These are phyloP conservation scores for Ennomos erosarius DNA, from an alignment of 2,888 invertebrate genomes.

Conservation along the genomic window DNA sequence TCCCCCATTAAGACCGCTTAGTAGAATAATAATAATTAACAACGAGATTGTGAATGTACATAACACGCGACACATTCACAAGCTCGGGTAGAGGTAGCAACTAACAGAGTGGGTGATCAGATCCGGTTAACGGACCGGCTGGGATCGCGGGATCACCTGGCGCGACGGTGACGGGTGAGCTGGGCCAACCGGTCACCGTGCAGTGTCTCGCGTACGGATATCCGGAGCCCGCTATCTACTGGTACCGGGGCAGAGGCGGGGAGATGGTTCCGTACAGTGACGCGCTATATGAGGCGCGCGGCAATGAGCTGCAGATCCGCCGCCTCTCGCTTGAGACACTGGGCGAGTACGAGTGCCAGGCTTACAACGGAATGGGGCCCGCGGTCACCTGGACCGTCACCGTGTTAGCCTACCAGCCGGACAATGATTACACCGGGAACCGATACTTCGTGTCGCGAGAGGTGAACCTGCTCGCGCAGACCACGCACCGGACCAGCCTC, in stretches of 20 bases:
- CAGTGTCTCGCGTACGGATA: slow-evolving; percentile 93
- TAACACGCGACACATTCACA: slow-evolving; percentile 45
- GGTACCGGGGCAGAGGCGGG: slow-evolving; percentile 92
- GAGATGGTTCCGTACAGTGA: slow-evolving; percentile 90
- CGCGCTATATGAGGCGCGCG: slow-evolving; percentile 89
- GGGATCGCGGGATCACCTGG: slow-evolving; percentile 89
- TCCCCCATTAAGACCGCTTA: slow-evolving; percentile 51
- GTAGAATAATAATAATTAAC: slow-evolving; percentile 55
- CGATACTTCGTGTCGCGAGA: slow-evolving; percentile 52
- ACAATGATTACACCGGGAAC: slow-evolving; percentile 70
- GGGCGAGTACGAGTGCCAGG: slow-evolving; percentile 95
- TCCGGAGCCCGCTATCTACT: slow-evolving; percentile 91
- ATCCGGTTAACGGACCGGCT: slow-evolving; percentile 22
- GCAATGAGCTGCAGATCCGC: slow-evolving; percentile 90
- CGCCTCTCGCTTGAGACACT: slow-evolving; percentile 89
- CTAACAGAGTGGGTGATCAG: slow-evolving; percentile 44
- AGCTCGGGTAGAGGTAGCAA: slow-evolving; percentile 42
- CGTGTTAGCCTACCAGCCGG: slow-evolving; percentile 89
- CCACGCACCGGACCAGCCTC: slow-evolving; percentile 24
- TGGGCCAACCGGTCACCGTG: slow-evolving; percentile 89
- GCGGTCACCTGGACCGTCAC: slow-evolving; percentile 91
- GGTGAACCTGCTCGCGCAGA: slow-evolving; percentile 24
- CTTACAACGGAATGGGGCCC: slow-evolving; percentile 92
- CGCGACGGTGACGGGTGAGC: slow-evolving; percentile 87
- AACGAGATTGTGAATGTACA: slow-evolving; percentile 60